These are phyloP conservation scores for Tetranychus truncatus DNA, from an alignment of 2,888 invertebrate genomes.

Conservation along the genomic window DNA sequence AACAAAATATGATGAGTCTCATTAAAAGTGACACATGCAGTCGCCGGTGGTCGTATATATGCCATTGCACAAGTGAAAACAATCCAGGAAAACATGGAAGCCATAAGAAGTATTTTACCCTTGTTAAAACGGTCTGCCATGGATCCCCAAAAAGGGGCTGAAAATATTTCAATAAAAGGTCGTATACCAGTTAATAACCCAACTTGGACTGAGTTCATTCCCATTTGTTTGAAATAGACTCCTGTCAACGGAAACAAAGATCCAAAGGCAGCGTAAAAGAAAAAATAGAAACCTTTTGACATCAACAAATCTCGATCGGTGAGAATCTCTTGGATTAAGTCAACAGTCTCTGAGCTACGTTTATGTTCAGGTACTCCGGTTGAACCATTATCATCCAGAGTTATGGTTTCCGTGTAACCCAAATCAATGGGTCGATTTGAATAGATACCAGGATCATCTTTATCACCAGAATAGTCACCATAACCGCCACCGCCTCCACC, in stretches of 20 bases:
- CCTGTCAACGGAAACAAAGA: slow-evolving; percentile 94
- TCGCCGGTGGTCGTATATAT: slow-evolving; percentile 81
- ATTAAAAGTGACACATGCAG: slow-evolving; percentile 58
- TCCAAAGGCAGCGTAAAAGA: slow-evolving; percentile 97
- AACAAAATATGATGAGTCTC: slow-evolving; percentile 38
- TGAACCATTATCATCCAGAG: not conserved
- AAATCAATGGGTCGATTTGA: not conserved
- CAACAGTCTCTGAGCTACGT: not conserved
- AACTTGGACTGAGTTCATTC: slow-evolving; percentile 91
- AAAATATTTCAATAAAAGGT: slow-evolving; percentile 88
- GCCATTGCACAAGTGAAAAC: slow-evolving; percentile 87
- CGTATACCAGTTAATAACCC: slow-evolving; percentile 74
- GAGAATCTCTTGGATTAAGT: slow-evolving; percentile 12
- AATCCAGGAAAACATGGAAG: slow-evolving; percentile 83
- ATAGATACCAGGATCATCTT: not conserved
- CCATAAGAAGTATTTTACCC: slow-evolving; percentile 60
- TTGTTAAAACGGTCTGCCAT: slow-evolving; percentile 77
- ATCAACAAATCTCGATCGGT: slow-evolving; percentile 53
- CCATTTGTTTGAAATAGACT: slow-evolving; percentile 98
- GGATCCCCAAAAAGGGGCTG: slow-evolving; percentile 94
- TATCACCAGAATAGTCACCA: not conserved
- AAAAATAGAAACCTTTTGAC: slow-evolving; percentile 94
- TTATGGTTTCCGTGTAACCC: slow-evolving; percentile 12
- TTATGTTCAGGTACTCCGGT: not conserved
- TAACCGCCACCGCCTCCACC: too few species aligned